Base-by-base conservation (phyloP, 2,888 invertebrate genomes). In the Hypomecis punctinalis region DNA sequence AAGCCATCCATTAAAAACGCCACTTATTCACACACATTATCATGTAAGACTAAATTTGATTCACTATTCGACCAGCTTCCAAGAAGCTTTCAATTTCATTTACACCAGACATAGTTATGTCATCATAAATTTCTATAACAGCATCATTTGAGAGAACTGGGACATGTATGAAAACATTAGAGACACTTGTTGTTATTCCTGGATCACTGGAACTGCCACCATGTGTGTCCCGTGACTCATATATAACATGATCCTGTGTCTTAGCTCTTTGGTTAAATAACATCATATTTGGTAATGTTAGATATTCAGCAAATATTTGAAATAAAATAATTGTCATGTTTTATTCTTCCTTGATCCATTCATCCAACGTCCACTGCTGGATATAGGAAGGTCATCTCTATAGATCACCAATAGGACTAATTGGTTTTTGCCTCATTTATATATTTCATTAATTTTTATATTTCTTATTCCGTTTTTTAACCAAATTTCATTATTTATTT, bases 191-290 rank as follows among this genome's bases (percentile, higher is more conserved):
- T 66, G 69, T 71, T 73, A 73, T 73, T 73, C 69, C 67, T 69
- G 73, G 67, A 72, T 68, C 70, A 67, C 65, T 70, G 59, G 49
- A 67, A 67, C 64, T 66, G 68, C 70, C 72, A 69, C 72, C 74
- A 74, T 71, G 68, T 74, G 73, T 72, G 66, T 66, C 61, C 59
- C 66, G 56, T 71, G 73, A 74, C 69, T 74, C 69, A 74, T 68
- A 39, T 42, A 33, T 7, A 48, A 58, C 63, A 55, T 48, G 53
- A 56, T 59, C 48, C 57, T 55, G 23, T 52, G 39, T 49, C 54
- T 59, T 56, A 47, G 37, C 7, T 43, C 35, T 36, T 33, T 42
- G 33, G 35, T n/a, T 35, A 6, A 43, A 11, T 54, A n/a, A 10
- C 40, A 7, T 0, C 9, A 53, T 53, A 4, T 42, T 13, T 36